These are phyloP conservation scores for Okapia johnstoni DNA, from an alignment of 2,113 vertebrate genomes.

Conservation along the genomic window DNA sequence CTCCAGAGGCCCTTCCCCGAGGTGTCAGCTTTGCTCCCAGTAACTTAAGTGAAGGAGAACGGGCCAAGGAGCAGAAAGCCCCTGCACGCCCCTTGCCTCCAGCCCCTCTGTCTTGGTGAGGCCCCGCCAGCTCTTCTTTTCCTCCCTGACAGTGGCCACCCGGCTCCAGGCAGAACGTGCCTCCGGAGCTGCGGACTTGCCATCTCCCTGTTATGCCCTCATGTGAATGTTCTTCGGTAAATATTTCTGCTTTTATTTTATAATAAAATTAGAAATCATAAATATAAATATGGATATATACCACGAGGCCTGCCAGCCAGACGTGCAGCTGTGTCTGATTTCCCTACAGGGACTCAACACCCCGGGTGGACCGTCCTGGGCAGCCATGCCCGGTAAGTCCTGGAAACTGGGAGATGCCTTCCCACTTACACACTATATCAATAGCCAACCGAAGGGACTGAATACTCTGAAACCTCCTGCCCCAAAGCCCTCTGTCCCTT, in stretches of 20 bases:
- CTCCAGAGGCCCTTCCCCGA: neutral
- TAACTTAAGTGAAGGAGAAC: constrained; percentile 8
- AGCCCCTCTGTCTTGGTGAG: neutral
- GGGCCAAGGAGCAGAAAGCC: neutral
- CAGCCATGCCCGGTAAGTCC: neutral
- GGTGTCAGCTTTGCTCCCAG: neutral
- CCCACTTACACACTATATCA: neutral
- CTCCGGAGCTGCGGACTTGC: constrained; percentile 51
- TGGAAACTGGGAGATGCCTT: neutral
- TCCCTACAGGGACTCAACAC: neutral
- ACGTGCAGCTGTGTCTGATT: constrained; percentile 45
- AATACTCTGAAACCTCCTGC: neutral
- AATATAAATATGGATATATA: constrained; percentile 55
- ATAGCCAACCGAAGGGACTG: neutral
- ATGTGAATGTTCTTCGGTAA: constrained; percentile 86
- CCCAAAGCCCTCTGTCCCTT: neutral
- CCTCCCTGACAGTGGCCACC: neutral
- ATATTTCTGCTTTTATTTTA: constrained; percentile 91
- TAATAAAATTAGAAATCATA: constrained; percentile 88
- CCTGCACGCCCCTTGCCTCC: neutral
- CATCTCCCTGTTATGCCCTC: constrained; percentile 56
- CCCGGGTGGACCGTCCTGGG: neutral
- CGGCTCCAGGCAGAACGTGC: neutral
- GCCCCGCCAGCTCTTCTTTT: neutral
- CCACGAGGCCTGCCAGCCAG: neutral